phyloP scores from a whole-genome alignment of 2,113 vertebrate genomes.

The Aphyosemion australe region DNA sequence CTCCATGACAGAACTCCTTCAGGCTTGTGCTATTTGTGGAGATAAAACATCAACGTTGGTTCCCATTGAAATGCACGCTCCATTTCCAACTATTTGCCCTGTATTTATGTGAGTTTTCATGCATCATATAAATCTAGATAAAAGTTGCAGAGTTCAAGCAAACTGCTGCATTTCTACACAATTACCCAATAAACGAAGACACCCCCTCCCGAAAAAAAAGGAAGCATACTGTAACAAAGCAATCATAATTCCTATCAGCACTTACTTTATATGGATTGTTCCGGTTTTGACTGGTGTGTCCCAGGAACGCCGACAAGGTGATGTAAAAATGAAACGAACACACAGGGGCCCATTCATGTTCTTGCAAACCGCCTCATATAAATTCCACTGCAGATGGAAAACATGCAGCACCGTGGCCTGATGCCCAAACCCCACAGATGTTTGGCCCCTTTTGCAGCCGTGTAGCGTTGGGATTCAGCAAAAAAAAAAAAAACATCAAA shows the following conservation, averaged over 20 bases:
- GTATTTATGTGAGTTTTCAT: too few relatives aligned
- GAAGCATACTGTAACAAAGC: neutral
- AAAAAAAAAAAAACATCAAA: slow-evolving; percentile 9
- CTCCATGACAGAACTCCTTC: too few relatives aligned
- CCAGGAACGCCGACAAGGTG: slow-evolving; percentile 50
- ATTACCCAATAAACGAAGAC: neutral
- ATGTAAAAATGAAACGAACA: slow-evolving; percentile 64
- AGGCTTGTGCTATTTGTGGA: too few relatives aligned
- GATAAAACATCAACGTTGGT: too few relatives aligned
- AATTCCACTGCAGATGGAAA: slow-evolving; percentile 77
- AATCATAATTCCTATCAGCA: neutral
- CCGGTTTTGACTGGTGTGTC: slow-evolving; percentile 50
- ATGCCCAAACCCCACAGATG: slow-evolving; percentile 62
- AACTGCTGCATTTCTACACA: too few relatives aligned
- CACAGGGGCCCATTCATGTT: slow-evolving; percentile 73
- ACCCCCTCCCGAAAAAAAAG: neutral
- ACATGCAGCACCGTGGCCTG: slow-evolving; percentile 49
- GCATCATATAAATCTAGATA: too few relatives aligned
- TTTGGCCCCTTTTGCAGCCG: slow-evolving; percentile 47
- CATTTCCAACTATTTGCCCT: too few relatives aligned
- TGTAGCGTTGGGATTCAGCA: slow-evolving; percentile 13
- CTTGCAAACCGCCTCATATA: slow-evolving; percentile 68
- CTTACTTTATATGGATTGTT: slow-evolving; percentile 14
- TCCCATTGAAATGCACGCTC: too few relatives aligned
- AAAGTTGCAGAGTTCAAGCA: too few relatives aligned